phyloP scores from a whole-genome alignment of 2,113 vertebrate genomes.

The Dolichotis patagonum region DNA sequence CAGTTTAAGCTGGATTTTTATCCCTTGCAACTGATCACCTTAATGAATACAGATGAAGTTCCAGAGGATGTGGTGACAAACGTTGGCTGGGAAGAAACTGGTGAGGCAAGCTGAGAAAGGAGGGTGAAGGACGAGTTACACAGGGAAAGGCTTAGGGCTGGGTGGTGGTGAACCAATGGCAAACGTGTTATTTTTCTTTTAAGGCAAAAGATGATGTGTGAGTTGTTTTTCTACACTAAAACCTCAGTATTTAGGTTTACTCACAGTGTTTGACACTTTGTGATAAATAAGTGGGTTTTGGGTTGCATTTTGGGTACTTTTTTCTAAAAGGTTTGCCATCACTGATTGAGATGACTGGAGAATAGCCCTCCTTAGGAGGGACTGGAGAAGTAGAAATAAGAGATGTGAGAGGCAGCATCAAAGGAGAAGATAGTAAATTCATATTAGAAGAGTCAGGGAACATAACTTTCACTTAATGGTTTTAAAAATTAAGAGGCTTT shows the following conservation, averaged over 20 bases:
- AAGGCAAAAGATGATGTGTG: neutral
- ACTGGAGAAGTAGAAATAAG: neutral
- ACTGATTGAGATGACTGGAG: neutral
- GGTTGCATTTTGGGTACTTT: neutral
- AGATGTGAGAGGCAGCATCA: neutral
- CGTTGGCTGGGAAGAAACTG: neutral
- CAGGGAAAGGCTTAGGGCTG: neutral
- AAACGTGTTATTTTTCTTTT: neutral
- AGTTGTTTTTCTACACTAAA: neutral
- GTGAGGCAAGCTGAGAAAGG: neutral
- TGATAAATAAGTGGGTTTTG: neutral
- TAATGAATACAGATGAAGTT: neutral
- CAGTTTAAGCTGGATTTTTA: neutral
- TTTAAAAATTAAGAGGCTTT: neutral
- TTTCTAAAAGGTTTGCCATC: neutral
- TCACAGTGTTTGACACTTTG: neutral
- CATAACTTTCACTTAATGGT: neutral
- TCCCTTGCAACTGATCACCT: neutral
- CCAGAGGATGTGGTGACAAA: neutral
- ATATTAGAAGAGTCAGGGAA: neutral
- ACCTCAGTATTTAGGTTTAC: neutral
- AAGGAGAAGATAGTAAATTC: neutral
- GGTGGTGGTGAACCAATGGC: neutral
- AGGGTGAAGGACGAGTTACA: neutral
- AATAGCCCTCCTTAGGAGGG: neutral